phyloP scores from a whole-genome alignment of 2,113 vertebrate species.

The Tringa solitaria region DNA sequence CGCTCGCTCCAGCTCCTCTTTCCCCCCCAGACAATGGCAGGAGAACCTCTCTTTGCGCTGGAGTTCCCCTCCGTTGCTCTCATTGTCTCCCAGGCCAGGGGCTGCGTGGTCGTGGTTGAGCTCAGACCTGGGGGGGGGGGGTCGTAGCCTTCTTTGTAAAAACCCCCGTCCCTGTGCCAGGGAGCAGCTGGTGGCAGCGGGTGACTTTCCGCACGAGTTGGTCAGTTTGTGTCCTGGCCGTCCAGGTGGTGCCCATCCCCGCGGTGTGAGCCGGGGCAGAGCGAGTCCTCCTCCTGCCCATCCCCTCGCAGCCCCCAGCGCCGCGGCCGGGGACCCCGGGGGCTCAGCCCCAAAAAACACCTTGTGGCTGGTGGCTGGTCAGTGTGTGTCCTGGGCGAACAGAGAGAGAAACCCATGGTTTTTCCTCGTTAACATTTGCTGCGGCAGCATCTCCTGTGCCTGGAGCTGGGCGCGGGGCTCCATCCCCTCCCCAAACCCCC shows the following conservation, averaged over 20 bases:
- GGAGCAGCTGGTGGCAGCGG: not conserved
- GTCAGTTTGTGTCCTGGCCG: not conserved
- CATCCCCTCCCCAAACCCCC: not conserved
- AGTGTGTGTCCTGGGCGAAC: not conserved
- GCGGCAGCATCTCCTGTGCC: not conserved
- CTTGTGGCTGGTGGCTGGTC: fast-evolving
- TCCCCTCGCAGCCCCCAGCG: not conserved
- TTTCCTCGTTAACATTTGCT: fast-evolving
- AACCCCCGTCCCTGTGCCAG: too few relatives aligned
- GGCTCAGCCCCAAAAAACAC: fast-evolving
- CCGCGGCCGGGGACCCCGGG: not conserved
- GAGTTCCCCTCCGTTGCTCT: not conserved
- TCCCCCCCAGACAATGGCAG: not conserved
- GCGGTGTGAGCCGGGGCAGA: fast-evolving
- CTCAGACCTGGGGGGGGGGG: not conserved
- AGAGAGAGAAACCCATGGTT: fast-evolving
- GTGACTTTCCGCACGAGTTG: not conserved
- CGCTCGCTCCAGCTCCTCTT: not conserved
- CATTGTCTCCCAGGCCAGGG: not conserved
- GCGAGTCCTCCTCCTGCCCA: not conserved
- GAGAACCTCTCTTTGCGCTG: not conserved
- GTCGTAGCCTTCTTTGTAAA: not conserved
- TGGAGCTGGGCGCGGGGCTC: not conserved
- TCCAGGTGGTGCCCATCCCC: fast-evolving
- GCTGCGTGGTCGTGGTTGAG: not conserved